Conservation (phyloP, 2,797 vertebrate genomes). For the Pipistrellus nathusii region DNA sequence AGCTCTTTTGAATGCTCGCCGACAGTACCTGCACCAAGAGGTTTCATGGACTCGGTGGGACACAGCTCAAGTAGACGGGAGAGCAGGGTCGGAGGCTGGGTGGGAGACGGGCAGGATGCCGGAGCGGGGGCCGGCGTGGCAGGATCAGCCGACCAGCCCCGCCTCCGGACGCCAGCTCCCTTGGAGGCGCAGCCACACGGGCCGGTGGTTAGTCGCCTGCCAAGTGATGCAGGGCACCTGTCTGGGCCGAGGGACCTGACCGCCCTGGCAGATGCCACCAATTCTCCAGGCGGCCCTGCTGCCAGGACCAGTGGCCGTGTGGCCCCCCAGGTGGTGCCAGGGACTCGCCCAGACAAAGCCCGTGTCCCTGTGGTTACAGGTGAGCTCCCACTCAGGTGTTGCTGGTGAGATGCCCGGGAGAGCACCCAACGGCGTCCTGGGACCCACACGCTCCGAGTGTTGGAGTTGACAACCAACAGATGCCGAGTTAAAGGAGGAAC, state of each 20-base stretch:
- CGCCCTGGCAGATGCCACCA: fast-evolving
- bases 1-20: not conserved
- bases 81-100: no score
- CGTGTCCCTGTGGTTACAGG: no score
- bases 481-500: not conserved
- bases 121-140: fast-evolving
- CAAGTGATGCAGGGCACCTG: not conserved
- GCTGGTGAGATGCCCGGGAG: not conserved
- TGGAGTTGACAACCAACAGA: not conserved
- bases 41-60: not conserved
- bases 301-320: not conserved
- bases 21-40: not conserved
- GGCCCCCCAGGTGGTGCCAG: not conserved
- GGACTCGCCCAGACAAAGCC: not conserved
- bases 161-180: no score
- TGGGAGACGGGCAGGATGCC: no score
- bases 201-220: not conserved
- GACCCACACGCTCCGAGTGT: not conserved
- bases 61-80: not conserved
- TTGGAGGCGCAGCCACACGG: not conserved
- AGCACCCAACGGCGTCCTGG: fast-evolving
- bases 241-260: not conserved
- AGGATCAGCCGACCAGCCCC: fast-evolving
- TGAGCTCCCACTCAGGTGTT: not conserved
- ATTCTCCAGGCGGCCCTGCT: not conserved